Evolutionary conservation across 2,113 vertebrate genomes (phyloP).

Genomic region (Macrotus californicus): DNA sequence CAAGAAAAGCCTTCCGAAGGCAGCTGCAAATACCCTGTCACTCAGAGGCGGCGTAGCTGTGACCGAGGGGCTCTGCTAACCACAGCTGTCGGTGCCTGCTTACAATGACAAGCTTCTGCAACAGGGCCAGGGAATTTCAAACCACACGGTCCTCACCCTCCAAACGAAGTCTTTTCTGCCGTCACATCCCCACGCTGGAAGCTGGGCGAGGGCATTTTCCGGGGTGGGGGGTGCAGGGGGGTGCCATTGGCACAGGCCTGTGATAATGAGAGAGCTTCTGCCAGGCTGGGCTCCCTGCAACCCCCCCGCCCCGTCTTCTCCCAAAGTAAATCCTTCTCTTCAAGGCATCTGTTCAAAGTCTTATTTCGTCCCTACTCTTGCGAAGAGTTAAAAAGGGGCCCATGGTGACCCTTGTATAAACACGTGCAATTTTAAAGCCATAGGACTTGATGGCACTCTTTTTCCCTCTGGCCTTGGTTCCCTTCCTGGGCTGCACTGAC

Average conservation of each 20-base stretch:
- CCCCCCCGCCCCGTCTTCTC: background rate
- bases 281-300: background rate
- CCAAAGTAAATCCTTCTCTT: background rate
- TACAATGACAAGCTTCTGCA: background rate
- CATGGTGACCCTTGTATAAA: background rate
- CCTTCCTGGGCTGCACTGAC: background rate
- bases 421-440: background rate
- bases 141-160: background rate
- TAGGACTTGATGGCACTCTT: background rate
- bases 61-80: background rate
- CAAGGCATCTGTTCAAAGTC: background rate
- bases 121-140: background rate
- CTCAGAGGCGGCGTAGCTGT: background rate
- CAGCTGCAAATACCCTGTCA: background rate
- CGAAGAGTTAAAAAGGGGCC: background rate
- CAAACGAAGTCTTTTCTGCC: background rate
- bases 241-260: fast-evolving
- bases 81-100: background rate
- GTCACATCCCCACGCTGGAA: background rate
- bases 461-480: background rate
- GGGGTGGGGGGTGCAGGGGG: too few relatives aligned
- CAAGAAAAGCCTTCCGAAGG: background rate
- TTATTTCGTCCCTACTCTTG: slow-evolving; percentile 8
- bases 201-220: background rate
- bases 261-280: background rate